These are phyloP conservation scores for Cuniculus paca DNA, from an alignment of 2,797 vertebrate genomes.

Conservation along the genomic window DNA sequence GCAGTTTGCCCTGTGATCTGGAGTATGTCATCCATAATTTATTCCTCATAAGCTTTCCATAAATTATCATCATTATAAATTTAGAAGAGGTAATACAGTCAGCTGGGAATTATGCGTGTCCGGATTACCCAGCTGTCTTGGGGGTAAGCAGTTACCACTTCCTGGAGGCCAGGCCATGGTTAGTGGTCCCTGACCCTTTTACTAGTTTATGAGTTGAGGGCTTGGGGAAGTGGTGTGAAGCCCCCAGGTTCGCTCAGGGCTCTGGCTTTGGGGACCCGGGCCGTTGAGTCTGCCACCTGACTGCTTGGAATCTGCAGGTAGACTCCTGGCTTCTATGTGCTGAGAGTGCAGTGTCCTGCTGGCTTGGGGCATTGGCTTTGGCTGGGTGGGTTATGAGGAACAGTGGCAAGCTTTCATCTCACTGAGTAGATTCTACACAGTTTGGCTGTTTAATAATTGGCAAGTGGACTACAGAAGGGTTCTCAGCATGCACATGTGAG, in stretches of 20 bases:
- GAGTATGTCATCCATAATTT: slow-evolving; percentile 66
- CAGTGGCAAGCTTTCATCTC: background rate
- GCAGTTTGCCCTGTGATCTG: background rate
- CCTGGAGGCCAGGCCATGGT: background rate
- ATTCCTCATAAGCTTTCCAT: slow-evolving; percentile 44
- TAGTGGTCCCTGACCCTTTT: background rate
- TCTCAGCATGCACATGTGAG: background rate
- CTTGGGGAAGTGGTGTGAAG: background rate
- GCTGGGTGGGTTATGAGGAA: background rate
- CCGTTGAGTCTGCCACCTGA: background rate
- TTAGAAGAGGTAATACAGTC: slow-evolving; percentile 63
- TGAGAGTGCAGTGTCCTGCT: background rate
- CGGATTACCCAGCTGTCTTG: slow-evolving; percentile 37
- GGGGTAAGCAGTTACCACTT: background rate
- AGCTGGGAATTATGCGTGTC: slow-evolving; percentile 45
- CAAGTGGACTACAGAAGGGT: background rate
- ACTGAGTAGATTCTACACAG: background rate
- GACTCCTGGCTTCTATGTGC: background rate
- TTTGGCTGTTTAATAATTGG: slow-evolving; percentile 34
- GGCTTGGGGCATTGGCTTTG: background rate
- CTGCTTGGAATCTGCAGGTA: background rate
- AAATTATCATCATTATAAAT: slow-evolving; percentile 63
- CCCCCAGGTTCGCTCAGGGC: background rate
- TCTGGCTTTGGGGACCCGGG: background rate
- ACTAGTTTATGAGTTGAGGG: background rate